A percentile compares a stretch with the other conserved stretches of the same genome.
Conservation (phyloP, 2,113 vertebrate species). For the Hipposideros armiger region DNA sequence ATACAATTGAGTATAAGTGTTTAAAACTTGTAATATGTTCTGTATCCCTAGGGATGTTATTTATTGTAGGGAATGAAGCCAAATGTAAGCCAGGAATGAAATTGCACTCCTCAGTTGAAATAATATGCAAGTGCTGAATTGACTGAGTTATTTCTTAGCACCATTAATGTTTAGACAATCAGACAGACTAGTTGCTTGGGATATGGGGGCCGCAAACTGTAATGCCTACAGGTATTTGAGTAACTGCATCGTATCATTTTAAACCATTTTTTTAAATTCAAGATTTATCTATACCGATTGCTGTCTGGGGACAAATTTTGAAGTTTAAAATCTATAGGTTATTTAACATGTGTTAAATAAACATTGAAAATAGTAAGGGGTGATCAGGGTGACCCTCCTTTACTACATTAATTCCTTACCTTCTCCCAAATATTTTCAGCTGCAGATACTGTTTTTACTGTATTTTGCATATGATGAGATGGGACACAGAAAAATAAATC, state of each 20-base stretch:
- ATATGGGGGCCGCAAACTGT: fast-evolving
- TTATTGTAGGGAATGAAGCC: conserved; percentile 60
- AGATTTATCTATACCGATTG: background rate
- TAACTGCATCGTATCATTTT: background rate
- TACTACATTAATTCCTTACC: background rate
- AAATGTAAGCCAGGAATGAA: conserved; percentile 65
- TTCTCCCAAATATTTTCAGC: background rate
- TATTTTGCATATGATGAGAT: background rate
- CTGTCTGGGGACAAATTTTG: background rate
- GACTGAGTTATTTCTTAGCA: conserved; percentile 32
- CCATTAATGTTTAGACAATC: conserved; percentile 63
- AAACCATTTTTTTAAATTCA: background rate
- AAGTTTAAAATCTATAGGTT: background rate
- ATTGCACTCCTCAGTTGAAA: conserved; percentile 52
- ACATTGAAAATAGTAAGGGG: background rate
- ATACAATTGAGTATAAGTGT: background rate
- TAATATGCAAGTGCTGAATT: background rate
- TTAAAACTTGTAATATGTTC: conserved; percentile 60
- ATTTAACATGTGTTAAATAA: background rate
- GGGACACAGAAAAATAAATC: background rate
- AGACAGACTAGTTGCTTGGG: background rate
- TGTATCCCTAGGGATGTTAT: background rate
- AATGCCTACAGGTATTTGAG: background rate
- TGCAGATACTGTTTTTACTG: background rate
- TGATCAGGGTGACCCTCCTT: fast-evolving